Conservation (phyloP, 1,140 invertebrate genomes). For the Plutomurus gul region DNA sequence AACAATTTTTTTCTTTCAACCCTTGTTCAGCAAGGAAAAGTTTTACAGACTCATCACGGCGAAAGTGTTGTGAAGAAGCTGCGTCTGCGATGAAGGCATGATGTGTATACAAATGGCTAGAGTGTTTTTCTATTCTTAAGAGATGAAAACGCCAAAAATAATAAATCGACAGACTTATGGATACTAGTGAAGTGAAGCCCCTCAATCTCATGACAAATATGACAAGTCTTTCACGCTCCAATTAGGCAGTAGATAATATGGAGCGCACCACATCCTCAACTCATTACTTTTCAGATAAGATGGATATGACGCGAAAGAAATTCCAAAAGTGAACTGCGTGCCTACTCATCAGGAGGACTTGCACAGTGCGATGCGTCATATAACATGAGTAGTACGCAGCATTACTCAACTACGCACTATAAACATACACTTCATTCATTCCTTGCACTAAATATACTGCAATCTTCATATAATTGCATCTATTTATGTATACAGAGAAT, state of each 20-base stretch:
- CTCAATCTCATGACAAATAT: conserved; percentile 24
- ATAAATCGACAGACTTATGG: not conserved
- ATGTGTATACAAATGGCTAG: not conserved
- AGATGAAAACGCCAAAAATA: conserved; percentile 13
- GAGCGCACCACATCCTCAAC: not conserved
- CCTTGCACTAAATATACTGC: not conserved
- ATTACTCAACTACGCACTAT: conserved; percentile 1
- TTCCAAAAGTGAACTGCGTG: not conserved
- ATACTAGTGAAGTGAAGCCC: not conserved
- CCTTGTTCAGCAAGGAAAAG: too few species aligned
- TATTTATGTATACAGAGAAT: too few species aligned
- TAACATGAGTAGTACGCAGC: not conserved
- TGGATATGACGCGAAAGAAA: not conserved
- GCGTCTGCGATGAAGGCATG: not conserved
- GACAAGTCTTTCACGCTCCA: conserved; percentile 28
- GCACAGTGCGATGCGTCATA: not conserved
- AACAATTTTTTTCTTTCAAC: too few species aligned
- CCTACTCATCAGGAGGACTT: not conserved
- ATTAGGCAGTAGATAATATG: conserved; percentile 5
- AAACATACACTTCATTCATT: not conserved
- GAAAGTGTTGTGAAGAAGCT: not conserved
- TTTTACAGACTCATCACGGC: too few species aligned
- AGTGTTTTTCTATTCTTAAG: not conserved
- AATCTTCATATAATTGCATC: too few species aligned
- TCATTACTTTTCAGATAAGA: conserved; percentile 16